Evolutionary conservation across 2,113 vertebrate genomes (phyloP).

Genomic region (Scomber colias): DNA sequence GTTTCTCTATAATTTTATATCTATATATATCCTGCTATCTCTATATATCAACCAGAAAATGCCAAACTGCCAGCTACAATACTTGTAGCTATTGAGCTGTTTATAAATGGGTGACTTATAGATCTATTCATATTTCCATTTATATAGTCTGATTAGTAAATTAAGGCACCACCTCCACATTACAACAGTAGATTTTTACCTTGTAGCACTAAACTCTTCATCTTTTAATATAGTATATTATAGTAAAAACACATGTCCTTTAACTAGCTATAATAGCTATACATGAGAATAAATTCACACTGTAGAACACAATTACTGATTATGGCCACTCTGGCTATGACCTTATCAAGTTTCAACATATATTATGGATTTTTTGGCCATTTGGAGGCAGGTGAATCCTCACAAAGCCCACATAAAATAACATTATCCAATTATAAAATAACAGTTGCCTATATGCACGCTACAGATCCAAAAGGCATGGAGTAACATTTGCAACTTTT

Average conservation of each 20-base stretch:
- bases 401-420: too few species aligned
- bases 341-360: background rate
- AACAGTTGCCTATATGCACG: too few species aligned
- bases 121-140: background rate
- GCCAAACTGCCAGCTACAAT: background rate
- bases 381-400: too few species aligned
- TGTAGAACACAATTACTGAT: background rate
- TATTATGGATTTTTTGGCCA: too few species aligned
- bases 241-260: too few species aligned
- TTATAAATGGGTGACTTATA: background rate
- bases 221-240: background rate
- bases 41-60: background rate
- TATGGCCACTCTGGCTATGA: background rate
- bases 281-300: too few species aligned
- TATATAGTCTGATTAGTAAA: background rate
- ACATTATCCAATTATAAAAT: too few species aligned
- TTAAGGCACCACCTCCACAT: background rate
- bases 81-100: background rate
- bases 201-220: background rate
- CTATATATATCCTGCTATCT: background rate
- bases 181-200: background rate
- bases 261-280: too few species aligned
- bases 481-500: too few species aligned
- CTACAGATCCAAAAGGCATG: too few species aligned
- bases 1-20: conserved; percentile 27